phyloP scores from a whole-genome alignment of 2,113 vertebrate species.

The Scalopus aquaticus region DNA sequence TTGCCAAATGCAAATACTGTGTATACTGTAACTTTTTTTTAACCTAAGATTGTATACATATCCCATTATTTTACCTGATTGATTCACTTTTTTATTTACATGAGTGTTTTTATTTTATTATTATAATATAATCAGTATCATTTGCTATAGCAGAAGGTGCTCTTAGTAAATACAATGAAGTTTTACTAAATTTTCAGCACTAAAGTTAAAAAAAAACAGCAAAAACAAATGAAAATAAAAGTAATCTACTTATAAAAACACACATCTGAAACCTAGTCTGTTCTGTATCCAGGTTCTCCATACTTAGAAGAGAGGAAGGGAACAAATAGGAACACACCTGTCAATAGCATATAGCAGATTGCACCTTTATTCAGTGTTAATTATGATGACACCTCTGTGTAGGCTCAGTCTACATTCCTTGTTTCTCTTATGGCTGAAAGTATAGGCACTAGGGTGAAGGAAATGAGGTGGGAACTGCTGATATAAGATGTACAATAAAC shows the following conservation, averaged over 20 bases:
- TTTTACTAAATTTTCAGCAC: slow-evolving; percentile 44
- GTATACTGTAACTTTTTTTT: background rate
- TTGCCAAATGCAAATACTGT: background rate
- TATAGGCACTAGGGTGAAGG: background rate
- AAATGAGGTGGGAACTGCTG: background rate
- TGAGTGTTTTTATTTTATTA: slow-evolving; percentile 21
- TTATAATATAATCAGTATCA: background rate
- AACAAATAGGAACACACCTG: background rate
- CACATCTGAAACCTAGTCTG: background rate
- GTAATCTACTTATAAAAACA: background rate
- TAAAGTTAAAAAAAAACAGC: slow-evolving; percentile 3
- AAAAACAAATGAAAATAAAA: slow-evolving; percentile 22
- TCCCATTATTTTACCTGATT: too few species aligned
- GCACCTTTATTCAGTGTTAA: background rate
- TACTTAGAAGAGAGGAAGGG: background rate
- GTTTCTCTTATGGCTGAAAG: background rate
- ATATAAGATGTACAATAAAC: background rate
- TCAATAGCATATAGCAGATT: background rate
- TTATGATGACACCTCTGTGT: background rate
- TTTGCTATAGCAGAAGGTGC: background rate
- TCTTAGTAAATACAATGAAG: slow-evolving; percentile 35
- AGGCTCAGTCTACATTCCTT: background rate
- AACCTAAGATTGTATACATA: background rate
- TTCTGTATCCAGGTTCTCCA: background rate
- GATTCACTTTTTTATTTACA: background rate